Evolutionary conservation across 1,140 invertebrate species (phyloP).

Genomic region (Chrysoperla carnea): DNA sequence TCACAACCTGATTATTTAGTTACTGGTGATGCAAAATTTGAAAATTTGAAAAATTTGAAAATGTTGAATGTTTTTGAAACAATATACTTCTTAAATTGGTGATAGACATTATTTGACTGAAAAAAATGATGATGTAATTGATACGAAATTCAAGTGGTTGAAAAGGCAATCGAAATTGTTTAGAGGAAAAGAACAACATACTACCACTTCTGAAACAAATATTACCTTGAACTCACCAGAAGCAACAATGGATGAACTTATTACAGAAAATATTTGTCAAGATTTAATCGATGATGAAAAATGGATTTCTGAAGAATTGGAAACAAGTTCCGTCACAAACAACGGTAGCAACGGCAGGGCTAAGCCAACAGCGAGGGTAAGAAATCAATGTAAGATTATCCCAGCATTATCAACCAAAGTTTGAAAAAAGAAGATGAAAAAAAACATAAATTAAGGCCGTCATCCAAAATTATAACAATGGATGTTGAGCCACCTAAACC

Average conservation of each 20-base stretch:
- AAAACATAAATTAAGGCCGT: slow-evolving; percentile 14
- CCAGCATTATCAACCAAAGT: slow-evolving; percentile 5
- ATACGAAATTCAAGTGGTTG: slow-evolving; percentile 33
- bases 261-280: not conserved
- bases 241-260: not conserved
- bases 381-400: not conserved
- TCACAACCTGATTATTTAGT: slow-evolving; percentile 51
- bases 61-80: slow-evolving; percentile 72
- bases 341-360: slow-evolving; percentile 9
- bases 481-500: slow-evolving; percentile 5
- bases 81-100: slow-evolving; percentile 75
- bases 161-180: slow-evolving; percentile 21
- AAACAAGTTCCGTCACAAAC: slow-evolving; percentile 12
- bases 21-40: slow-evolving; percentile 11
- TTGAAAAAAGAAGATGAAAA: slow-evolving; percentile 1
- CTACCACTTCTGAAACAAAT: not conserved
- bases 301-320: slow-evolving; percentile 19
- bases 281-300: slow-evolving; percentile 22
- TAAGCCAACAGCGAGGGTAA: not conserved
- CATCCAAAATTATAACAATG: slow-evolving; percentile 7
- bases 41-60: slow-evolving; percentile 33
- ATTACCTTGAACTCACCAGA: too few species aligned
- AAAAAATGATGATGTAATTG: slow-evolving; percentile 27
- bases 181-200: not conserved
- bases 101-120: slow-evolving; percentile 52